These are phyloP conservation scores for Calycopis cecrops DNA, from an alignment of 1,140 invertebrate species.

Conservation along the genomic window DNA sequence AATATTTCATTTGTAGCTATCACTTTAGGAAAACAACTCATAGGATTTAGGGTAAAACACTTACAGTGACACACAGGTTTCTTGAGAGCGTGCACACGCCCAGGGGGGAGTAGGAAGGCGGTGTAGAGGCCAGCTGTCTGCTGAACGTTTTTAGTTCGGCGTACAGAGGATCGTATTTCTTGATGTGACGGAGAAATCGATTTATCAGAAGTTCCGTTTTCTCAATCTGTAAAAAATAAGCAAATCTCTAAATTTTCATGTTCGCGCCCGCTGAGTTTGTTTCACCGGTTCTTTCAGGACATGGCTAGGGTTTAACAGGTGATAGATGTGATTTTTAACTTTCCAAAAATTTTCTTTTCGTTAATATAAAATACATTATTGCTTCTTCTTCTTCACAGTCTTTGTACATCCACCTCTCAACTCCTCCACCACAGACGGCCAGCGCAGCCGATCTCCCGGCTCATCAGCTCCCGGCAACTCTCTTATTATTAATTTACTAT, in stretches of 20 bases:
- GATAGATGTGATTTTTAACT: no score
- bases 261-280: no score
- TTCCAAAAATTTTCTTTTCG: no score
- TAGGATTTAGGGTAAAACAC: background rate
- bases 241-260: background rate
- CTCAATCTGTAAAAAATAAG: background rate
- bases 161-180: background rate
- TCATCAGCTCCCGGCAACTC: no score
- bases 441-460: no score
- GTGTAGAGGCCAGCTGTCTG: background rate
- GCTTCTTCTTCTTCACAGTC: no score
- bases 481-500: no score
- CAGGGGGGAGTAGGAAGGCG: background rate
- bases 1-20: background rate
- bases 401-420: no score
- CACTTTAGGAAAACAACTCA: background rate
- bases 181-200: background rate
- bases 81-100: conserved; percentile 1
- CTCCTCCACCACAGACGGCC: no score
- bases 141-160: background rate
- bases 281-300: no score
- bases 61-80: background rate
- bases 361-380: no score
- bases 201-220: background rate
- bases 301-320: no score